phyloP scores from a whole-genome alignment of 2,888 invertebrate genomes.

The Hoplodrina blanda region DNA sequence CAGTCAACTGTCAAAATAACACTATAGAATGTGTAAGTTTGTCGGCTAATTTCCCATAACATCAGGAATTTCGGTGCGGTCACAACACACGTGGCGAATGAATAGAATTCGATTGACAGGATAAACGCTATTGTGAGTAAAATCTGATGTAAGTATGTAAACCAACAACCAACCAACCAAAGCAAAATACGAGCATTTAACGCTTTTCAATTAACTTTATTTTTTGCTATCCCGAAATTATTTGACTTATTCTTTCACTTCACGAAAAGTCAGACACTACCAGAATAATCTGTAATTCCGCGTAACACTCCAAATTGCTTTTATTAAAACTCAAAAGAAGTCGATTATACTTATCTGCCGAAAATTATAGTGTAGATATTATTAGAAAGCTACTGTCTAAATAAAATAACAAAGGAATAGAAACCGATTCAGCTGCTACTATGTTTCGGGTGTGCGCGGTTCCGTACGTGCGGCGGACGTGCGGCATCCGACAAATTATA shows the following conservation, averaged over 20 bases:
- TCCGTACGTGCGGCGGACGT: constrained; percentile 66
- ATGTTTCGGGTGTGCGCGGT: constrained; percentile 59
- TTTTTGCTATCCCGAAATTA: constrained; percentile 3
- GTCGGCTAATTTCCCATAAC: constrained; percentile 81
- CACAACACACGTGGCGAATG: constrained; percentile 68
- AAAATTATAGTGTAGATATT: constrained; percentile 75
- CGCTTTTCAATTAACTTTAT: constrained; percentile 4
- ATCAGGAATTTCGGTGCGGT: constrained; percentile 75
- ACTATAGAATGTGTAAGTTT: constrained; percentile 74
- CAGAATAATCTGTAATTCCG: constrained; percentile 41
- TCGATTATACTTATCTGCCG: constrained; percentile 62
- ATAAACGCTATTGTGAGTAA: constrained; percentile 59
- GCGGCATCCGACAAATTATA: constrained; percentile 89
- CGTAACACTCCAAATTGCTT: constrained; percentile 59
- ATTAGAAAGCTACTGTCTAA: constrained; percentile 84
- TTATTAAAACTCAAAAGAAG: constrained; percentile 57
- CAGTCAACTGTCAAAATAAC: constrained; percentile 88
- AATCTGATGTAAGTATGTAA: constrained; percentile 36
- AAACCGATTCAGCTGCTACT: constrained; percentile 76
- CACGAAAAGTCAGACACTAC: constrained; percentile 10
- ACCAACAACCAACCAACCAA: constrained; percentile 19
- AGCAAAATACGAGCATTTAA: constrained; percentile 8
- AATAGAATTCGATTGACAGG: constrained; percentile 59
- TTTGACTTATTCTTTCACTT: constrained; percentile 3
- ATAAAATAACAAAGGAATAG: constrained; percentile 79